phyloP scores from a whole-genome alignment of 2,888 invertebrate genomes.

The Celastrina argiolus region DNA sequence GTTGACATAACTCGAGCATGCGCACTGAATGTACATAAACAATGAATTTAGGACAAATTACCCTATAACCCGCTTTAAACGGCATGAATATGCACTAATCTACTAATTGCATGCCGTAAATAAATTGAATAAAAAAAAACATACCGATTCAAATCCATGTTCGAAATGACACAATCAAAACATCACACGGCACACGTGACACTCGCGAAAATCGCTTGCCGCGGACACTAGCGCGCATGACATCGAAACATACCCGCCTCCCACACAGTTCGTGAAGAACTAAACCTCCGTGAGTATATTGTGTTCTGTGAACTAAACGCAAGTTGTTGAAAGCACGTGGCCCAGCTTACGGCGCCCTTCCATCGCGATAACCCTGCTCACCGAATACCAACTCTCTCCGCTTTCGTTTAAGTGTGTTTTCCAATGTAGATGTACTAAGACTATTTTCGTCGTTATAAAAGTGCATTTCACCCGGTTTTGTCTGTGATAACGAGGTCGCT shows the following conservation, averaged over 20 bases:
- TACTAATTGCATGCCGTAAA: neutral
- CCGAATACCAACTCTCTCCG: constrained; percentile 70
- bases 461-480: constrained; percentile 48
- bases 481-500: constrained; percentile 27
- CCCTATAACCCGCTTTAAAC: constrained; percentile 34
- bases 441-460: constrained; percentile 67
- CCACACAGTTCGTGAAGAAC: constrained; percentile 77
- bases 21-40: constrained; percentile 67
- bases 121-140: neutral
- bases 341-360: constrained; percentile 65
- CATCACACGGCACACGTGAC: constrained; percentile 14
- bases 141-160: constrained; percentile 18
- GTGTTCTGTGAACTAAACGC: too few species aligned
- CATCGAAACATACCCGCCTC: constrained; percentile 71
- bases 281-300: too few species aligned
- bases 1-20: constrained; percentile 72
- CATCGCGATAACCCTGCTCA: constrained; percentile 48
- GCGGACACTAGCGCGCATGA: constrained; percentile 62
- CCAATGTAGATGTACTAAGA: constrained; percentile 53
- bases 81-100: neutral
- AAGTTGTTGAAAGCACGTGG: constrained; percentile 75
- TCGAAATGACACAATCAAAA: constrained; percentile 10
- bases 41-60: constrained; percentile 47
- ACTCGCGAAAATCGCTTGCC: constrained; percentile 55
- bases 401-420: constrained; percentile 57